Base-by-base conservation (phyloP, 2,888 invertebrate genomes). In the Lucinisca nassula region DNA sequence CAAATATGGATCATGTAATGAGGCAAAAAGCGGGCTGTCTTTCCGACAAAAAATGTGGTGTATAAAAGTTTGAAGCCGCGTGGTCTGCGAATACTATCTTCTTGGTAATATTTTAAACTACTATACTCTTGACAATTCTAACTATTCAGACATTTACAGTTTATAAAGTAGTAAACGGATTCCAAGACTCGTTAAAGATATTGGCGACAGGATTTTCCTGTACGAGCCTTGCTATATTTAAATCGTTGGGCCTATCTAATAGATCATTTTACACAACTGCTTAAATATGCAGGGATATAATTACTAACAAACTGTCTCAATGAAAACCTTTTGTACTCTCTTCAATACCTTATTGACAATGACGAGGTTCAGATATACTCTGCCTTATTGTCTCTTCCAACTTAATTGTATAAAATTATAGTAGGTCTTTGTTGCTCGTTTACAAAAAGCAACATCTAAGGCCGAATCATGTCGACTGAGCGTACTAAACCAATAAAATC, bases 231-330 rank as follows among this genome's bases (percentile, higher is more conserved):
- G 4, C 67, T 67, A 35, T 35, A 17, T 35, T 17, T 67, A 67
- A 35, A 17, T 67, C 3, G 35, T 4, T 35, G 35, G 21, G 21
- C 10, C 17, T 6, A 67, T 67, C 35, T 61, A 12, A 35, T 10
- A 35, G 32, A 67, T 67, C 67, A 67, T 67, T 35, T 67, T 67
- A 17, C 8, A 35, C 35, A 35, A 67, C 32, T 67, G 35, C 35
- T 67, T 67, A 67, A 67, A 67, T 67, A 35, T 35, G 67, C 67
- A 67, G 2, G 67, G 67, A 67, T 67, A 67, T 67, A 30, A 67
- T 67, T 67, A 67, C 67, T 67, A 67, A 67, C 67, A 67, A 35
- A 67, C 27, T 67, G 17, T 35, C 67, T 67, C 67, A 67, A 35
- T 67, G 67, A 67, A 67, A 67, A 67, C 35, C 67, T 35, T 30